Percentiles rank a stretch among this genome's conserved stretches.
These are phyloP conservation scores for Hydrocynus forskahlii DNA, from an alignment of 2,797 vertebrate genomes.

Conservation along the genomic window DNA sequence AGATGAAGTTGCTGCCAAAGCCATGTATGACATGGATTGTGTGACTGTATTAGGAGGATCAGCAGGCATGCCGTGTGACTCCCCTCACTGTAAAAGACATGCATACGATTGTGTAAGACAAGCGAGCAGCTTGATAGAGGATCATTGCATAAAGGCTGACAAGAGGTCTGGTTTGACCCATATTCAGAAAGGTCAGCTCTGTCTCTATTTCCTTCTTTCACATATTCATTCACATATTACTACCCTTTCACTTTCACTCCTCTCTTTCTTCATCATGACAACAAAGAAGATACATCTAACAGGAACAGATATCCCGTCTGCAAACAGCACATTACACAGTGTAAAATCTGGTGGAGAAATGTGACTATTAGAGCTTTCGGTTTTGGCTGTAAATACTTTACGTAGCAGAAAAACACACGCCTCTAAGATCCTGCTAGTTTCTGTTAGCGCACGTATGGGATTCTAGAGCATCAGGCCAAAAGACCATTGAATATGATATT, in stretches of 20 bases:
- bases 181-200: not conserved
- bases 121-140: not conserved
- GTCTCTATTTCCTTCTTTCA: not conserved
- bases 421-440: no score
- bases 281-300: not conserved
- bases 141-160: constrained; percentile 6
- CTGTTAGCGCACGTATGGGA: no score
- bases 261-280: not conserved
- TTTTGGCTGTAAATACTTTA: no score
- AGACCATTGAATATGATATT: no score
- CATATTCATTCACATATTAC: not conserved
- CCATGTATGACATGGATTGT: constrained; percentile 11
- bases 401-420: no score
- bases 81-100: not conserved
- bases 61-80: not conserved
- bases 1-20: constrained; percentile 18
- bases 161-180: constrained; percentile 32
- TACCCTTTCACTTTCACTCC: not conserved
- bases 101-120: not conserved
- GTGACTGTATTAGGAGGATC: not conserved
- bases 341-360: no score
- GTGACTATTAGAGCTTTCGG: no score
- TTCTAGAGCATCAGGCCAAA: no score
- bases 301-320: not conserved
- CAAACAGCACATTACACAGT: not conserved